phyloP scores from a whole-genome alignment of 2,797 vertebrate genomes.

The Helarctos malayanus region DNA sequence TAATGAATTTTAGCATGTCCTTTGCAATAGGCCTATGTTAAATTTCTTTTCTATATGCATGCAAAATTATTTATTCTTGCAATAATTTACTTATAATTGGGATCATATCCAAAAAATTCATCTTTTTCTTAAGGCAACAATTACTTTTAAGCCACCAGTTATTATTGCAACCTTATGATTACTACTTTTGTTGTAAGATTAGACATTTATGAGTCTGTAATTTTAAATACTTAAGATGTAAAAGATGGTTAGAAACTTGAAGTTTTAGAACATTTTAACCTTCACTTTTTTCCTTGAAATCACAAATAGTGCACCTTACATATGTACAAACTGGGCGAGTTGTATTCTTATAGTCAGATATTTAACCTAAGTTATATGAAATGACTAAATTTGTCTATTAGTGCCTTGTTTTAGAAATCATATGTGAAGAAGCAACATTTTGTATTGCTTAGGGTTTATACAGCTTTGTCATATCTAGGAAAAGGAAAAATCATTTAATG shows the following conservation, averaged over 20 bases:
- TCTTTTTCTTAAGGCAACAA: constrained; percentile 38
- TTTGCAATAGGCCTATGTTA: not conserved
- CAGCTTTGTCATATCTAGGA: not conserved
- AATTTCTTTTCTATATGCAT: not conserved
- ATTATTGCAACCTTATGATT: not conserved
- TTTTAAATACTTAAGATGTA: constrained; percentile 34
- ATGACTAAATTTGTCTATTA: not conserved
- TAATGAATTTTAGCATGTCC: constrained; percentile 20
- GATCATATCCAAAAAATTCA: not conserved
- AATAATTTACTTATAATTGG: constrained; percentile 61
- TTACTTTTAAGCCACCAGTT: not conserved
- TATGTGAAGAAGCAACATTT: not conserved
- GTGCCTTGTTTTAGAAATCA: constrained; percentile 3
- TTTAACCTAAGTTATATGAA: not conserved
- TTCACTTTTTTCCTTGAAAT: constrained; percentile 21
- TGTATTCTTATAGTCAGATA: not conserved
- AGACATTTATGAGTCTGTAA: not conserved
- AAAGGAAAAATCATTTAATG: not conserved
- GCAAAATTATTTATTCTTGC: not conserved
- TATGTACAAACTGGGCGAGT: not conserved
- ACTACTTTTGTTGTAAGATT: constrained; percentile 26
- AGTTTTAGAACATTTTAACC: constrained; percentile 4
- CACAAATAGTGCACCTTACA: not conserved
- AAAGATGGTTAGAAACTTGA: not conserved
- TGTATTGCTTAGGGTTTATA: not conserved